These are phyloP conservation scores for Acanthornis magna DNA, from an alignment of 2,797 vertebrate species.

Conservation along the genomic window DNA sequence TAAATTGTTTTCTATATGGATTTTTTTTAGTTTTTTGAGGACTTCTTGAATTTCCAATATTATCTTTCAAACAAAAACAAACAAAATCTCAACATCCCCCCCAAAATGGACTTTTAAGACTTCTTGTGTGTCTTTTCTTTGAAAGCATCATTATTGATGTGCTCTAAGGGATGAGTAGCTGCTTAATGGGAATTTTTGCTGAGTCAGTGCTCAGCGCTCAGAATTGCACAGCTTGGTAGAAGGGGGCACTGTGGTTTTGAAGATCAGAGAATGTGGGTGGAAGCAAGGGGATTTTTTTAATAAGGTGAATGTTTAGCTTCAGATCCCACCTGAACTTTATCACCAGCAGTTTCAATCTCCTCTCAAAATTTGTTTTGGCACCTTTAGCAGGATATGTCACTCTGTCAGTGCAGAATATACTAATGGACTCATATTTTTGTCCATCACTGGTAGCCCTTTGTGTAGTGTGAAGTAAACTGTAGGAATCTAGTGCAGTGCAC, in stretches of 20 bases:
- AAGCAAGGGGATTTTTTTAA: not conserved
- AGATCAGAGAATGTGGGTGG: not conserved
- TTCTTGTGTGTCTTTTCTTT: not conserved
- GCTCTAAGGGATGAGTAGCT: not conserved
- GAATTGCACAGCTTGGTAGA: not conserved
- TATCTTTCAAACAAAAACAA: not conserved
- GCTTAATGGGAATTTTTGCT: not conserved
- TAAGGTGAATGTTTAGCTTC: constrained; percentile 1
- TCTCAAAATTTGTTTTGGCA: not conserved
- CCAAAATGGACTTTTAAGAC: not conserved
- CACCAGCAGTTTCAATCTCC: not conserved
- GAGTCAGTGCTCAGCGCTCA: not conserved
- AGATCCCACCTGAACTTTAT: not conserved
- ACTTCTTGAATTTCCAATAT: not conserved
- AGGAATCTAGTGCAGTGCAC: not conserved
- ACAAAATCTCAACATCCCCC: not conserved
- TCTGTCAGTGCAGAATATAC: not conserved
- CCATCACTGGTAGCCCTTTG: not conserved
- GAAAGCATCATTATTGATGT: not conserved
- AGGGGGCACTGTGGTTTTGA: not conserved
- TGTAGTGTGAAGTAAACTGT: not conserved
- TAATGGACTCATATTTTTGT: not conserved
- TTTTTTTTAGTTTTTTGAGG: not conserved
- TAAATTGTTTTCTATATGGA: not conserved
- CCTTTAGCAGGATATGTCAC: not conserved